Evolutionary conservation across 1,140 invertebrate genomes (phyloP), one percentile per base, ranked within the genome.

Genomic region (Drosophila ficusphila): DNA sequence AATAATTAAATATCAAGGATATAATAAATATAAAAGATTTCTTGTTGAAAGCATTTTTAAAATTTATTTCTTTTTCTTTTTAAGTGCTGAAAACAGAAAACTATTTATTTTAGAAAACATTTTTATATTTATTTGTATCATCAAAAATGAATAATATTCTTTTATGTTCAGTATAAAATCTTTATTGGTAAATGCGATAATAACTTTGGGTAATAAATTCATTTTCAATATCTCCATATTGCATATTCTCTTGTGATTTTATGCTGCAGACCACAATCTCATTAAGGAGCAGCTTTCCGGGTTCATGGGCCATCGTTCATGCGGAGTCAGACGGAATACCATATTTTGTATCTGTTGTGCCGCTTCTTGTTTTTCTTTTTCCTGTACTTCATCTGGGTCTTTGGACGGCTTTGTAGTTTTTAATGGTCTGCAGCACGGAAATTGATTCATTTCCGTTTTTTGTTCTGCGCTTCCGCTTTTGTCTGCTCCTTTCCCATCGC

Each of bases 401-500:
- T 48, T 54, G 34, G 31, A 44, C 58, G 61, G 68, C 78, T 41
- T 86, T 73, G 67, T 79, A 85, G 81, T 82, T 83, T 86, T 77
- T 86, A 88, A 86, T 82, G 77, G 82, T 82, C 56, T 88, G 82
- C 73, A 52, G 39, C 70, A 74, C 73, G 82, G 82, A 86, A 86
- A 86, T 86, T 86, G 82, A 86, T 86, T 86, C 77, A 86, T 86
- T 86, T 86, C 82, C 82, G 69, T 58, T 88, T 76, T 76, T 65
- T 78, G 81, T 67, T 77, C 71, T 60, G 44, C 82, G 75, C 65
- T 77, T 82, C 82, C 82, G 69, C 19, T 54, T 19, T 27, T 53
- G 61, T 64, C 58, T 58, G 56, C 25, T 38, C 14, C 25, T 38
- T n/a, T 29, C 47, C 56, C 53, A 33, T 18, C 38, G n/a, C 8